phyloP scores from a whole-genome alignment of 2,888 invertebrate species.

The Deroplatys truncata region DNA sequence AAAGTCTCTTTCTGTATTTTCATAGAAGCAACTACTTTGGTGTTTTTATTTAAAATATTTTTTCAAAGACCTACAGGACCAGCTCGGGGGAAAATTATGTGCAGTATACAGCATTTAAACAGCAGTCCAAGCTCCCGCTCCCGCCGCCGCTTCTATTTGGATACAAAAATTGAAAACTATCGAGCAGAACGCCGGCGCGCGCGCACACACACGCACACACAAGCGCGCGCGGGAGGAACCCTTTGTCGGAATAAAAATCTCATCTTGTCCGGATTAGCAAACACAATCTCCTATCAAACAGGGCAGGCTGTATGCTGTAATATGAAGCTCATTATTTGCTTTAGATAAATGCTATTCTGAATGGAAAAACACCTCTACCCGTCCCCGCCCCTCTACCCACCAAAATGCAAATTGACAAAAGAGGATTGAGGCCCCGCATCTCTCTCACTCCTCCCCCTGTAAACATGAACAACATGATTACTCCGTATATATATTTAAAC shows the following conservation, averaged over 20 bases:
- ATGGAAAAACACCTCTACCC: slow-evolving; percentile 21
- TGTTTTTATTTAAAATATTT: neutral
- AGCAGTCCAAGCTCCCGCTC: neutral
- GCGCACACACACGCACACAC: neutral
- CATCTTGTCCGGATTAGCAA: slow-evolving; percentile 28
- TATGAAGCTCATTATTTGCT: slow-evolving; percentile 25
- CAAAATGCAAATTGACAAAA: slow-evolving; percentile 23
- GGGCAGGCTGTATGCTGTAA: slow-evolving; percentile 5
- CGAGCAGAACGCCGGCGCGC: neutral
- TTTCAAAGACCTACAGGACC: neutral
- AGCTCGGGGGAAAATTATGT: slow-evolving; percentile 3
- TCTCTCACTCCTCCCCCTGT: neutral
- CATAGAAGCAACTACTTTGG: neutral
- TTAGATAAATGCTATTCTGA: slow-evolving; percentile 25
- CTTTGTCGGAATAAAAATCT: slow-evolving; percentile 30
- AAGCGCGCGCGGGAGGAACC: neutral
- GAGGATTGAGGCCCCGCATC: neutral
- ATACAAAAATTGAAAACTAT: slow-evolving; percentile 28
- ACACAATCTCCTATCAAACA: slow-evolving; percentile 17
- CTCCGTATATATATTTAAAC: neutral
- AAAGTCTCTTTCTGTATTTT: neutral
- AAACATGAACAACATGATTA: slow-evolving; percentile 9
- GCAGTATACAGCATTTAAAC: slow-evolving; percentile 7
- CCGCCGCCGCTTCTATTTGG: slow-evolving; percentile 21
- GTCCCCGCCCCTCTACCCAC: slow-evolving; percentile 1